These are phyloP conservation scores for Progne subis DNA, from an alignment of 2,113 vertebrate genomes.

Conservation along the genomic window DNA sequence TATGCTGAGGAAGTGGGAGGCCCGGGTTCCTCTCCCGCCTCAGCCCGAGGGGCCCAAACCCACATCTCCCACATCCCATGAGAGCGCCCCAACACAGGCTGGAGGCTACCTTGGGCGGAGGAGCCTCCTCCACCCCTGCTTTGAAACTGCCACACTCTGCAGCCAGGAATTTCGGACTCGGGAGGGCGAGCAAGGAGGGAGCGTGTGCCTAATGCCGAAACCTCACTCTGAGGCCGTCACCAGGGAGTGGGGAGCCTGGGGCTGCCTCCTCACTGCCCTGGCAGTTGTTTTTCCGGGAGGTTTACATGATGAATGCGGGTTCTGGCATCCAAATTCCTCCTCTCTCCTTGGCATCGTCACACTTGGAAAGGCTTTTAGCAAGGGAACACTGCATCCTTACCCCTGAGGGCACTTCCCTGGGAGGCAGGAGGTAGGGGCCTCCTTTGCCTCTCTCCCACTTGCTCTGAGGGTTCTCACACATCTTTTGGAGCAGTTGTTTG, in stretches of 20 bases:
- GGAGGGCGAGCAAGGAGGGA: background rate
- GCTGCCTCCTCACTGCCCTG: background rate
- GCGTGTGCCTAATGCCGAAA: background rate
- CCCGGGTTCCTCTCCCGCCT: constrained; percentile 47
- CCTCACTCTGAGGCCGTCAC: accelerated
- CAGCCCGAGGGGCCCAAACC: constrained; percentile 59
- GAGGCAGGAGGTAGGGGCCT: background rate
- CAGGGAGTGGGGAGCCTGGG: background rate
- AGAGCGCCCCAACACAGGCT: constrained; percentile 44
- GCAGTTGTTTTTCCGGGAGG: accelerated
- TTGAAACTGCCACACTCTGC: background rate
- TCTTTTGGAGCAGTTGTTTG: background rate
- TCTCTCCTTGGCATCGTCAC: background rate
- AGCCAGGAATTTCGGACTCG: background rate
- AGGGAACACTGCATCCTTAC: background rate
- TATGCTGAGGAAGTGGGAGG: constrained; percentile 67
- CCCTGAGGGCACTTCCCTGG: background rate
- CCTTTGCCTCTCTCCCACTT: background rate
- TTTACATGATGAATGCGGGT: accelerated
- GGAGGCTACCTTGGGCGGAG: constrained; percentile 56
- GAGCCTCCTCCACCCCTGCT: constrained; percentile 43
- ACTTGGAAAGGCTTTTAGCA: background rate
- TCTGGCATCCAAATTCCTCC: background rate
- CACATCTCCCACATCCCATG: constrained; percentile 46
- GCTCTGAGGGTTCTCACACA: accelerated